phyloP scores from a whole-genome alignment of 1,140 invertebrate genomes.

The Campoletis sonorensis region DNA sequence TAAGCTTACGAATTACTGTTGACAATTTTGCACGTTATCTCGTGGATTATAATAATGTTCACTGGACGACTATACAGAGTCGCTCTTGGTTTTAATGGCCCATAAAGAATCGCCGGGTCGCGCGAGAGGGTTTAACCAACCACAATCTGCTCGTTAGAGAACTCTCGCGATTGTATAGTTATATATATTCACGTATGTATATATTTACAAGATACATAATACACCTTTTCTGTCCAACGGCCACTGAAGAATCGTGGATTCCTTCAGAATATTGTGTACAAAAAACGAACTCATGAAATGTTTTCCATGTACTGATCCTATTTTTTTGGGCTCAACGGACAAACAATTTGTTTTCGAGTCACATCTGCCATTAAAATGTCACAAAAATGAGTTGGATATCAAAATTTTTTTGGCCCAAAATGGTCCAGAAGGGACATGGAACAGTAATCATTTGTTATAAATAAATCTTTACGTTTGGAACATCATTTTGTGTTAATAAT shows the following conservation, averaged over 20 bases:
- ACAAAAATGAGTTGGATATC: background rate
- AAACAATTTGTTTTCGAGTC: background rate
- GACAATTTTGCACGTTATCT: constrained; percentile 19
- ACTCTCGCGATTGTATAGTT: constrained; percentile 43
- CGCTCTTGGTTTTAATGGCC: constrained; percentile 60
- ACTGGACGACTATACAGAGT: constrained; percentile 57
- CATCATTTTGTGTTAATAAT: too few species aligned
- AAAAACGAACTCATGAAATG: background rate
- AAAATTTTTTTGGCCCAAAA: too few species aligned
- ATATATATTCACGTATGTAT: constrained; percentile 16
- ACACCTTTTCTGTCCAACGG: background rate
- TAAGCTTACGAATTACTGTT: background rate
- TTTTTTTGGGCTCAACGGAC: too few species aligned
- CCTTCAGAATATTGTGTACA: constrained; percentile 24
- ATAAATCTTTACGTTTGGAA: too few species aligned
- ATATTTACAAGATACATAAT: background rate
- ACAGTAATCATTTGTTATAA: too few species aligned
- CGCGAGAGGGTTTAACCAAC: constrained; percentile 54
- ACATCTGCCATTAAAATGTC: too few species aligned
- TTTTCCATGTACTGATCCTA: background rate
- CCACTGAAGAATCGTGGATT: constrained; percentile 20
- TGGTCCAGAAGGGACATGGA: too few species aligned
- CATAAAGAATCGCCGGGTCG: constrained; percentile 65
- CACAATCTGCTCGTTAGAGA: constrained; percentile 55
- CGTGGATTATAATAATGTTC: constrained; percentile 68